Evolutionary conservation across 2,888 invertebrate genomes (phyloP).

Genomic region (Galerucella pusilla): DNA sequence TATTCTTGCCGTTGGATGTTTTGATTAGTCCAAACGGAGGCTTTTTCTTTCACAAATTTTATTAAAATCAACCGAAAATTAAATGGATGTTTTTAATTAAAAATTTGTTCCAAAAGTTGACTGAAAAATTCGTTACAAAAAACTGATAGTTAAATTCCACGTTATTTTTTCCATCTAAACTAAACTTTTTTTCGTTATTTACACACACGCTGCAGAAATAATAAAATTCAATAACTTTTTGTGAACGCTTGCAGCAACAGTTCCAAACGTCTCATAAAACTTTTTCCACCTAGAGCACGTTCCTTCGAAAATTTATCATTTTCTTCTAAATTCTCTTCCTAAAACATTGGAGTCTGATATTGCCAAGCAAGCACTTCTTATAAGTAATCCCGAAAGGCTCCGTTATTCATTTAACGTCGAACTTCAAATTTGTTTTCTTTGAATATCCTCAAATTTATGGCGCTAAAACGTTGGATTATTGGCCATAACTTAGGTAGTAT

Average conservation of each 20-base stretch:
- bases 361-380: slow-evolving; percentile 42
- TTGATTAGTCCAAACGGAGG: not conserved
- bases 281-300: slow-evolving; percentile 20
- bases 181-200: not conserved
- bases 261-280: slow-evolving; percentile 18
- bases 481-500: slow-evolving; percentile 51
- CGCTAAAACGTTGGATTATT: slow-evolving; percentile 49
- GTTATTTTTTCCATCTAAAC: not conserved
- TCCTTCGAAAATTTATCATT: slow-evolving; percentile 34
- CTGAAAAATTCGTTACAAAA: too few species aligned
- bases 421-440: slow-evolving; percentile 47
- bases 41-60: not conserved
- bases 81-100: not conserved
- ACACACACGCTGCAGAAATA: not conserved
- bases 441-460: slow-evolving; percentile 50
- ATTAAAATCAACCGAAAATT: not conserved
- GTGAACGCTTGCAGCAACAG: slow-evolving; percentile 26
- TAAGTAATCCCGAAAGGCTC: slow-evolving; percentile 37
- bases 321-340: slow-evolving; percentile 31
- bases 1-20: slow-evolving; percentile 7
- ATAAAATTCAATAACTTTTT: slow-evolving; percentile 10
- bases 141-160: too few species aligned
- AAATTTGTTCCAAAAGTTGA: too few species aligned
- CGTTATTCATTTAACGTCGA: slow-evolving; percentile 46
- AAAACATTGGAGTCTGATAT: slow-evolving; percentile 38